Percentiles rank a stretch among this genome's conserved stretches.
phyloP scores from a whole-genome alignment of 2,888 invertebrate genomes.

The Brachycybe producta region DNA sequence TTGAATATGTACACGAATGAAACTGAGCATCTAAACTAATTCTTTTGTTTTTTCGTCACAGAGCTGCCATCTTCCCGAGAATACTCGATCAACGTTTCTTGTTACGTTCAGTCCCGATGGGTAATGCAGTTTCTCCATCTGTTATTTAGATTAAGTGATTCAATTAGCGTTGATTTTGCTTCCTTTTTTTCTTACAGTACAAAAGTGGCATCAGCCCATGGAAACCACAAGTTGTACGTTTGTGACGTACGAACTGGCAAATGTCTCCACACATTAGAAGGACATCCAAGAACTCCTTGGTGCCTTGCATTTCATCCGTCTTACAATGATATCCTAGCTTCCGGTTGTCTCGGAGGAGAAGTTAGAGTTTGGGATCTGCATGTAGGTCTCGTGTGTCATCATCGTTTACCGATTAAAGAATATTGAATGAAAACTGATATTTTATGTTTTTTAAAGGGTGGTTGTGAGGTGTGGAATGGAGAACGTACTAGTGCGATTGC shows the following conservation, averaged over 20 bases:
- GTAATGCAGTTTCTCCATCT: slow-evolving; percentile 39
- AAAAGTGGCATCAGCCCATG: slow-evolving; percentile 74
- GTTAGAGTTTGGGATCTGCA: slow-evolving; percentile 77
- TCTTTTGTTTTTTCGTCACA: slow-evolving; percentile 24
- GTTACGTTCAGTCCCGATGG: slow-evolving; percentile 81
- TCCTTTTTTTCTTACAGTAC: slow-evolving; percentile 42
- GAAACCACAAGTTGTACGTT: slow-evolving; percentile 76
- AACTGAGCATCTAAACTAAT: no score
- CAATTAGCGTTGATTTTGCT: not conserved
- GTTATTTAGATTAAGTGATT: not conserved
- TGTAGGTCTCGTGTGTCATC: slow-evolving; percentile 37
- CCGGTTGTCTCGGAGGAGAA: slow-evolving; percentile 77
- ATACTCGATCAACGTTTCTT: slow-evolving; percentile 65
- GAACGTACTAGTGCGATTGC: slow-evolving; percentile 62
- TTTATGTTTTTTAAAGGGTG: slow-evolving; percentile 46
- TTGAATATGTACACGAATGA: not conserved
- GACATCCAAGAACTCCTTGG: slow-evolving; percentile 82
- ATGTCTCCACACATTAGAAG: slow-evolving; percentile 58
- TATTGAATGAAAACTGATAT: not conserved
- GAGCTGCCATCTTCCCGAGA: slow-evolving; percentile 42
- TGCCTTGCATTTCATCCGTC: slow-evolving; percentile 78
- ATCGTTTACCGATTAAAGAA: not conserved
- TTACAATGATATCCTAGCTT: slow-evolving; percentile 66
- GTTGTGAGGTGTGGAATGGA: slow-evolving; percentile 70
- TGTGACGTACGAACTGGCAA: slow-evolving; percentile 65